A percentile compares a stretch with the other conserved stretches of the same genome.
Conservation (phyloP, 1,140 invertebrate genomes). For the Euura saliciscinereae region DNA sequence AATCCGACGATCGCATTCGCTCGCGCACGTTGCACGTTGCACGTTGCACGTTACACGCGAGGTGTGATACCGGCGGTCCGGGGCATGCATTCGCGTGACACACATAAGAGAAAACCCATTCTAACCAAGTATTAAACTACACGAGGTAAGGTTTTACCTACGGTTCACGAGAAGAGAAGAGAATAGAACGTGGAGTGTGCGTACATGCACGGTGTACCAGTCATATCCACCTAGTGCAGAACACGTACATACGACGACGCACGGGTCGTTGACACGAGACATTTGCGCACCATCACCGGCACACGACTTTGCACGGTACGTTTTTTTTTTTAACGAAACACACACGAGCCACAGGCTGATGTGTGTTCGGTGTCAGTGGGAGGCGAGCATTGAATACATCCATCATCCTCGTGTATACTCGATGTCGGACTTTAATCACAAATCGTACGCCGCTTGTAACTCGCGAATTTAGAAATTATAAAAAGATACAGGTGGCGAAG, state of each 20-base stretch:
- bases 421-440: too few species aligned
- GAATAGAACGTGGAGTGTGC: neutral
- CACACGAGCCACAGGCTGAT: neutral
- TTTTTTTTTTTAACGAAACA: too few species aligned
- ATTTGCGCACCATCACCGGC: neutral
- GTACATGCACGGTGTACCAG: neutral
- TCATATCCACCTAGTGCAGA: too few species aligned
- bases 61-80: neutral
- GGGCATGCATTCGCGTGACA: neutral
- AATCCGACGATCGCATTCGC: too few species aligned
- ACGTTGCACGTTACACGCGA: neutral
- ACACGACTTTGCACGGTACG: too few species aligned
- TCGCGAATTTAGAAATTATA: too few species aligned
- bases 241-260: neutral
- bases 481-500: too few species aligned
- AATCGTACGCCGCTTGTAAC: too few species aligned
- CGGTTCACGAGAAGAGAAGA: neutral
- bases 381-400: too few species aligned
- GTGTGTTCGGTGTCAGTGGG: neutral
- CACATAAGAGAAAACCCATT: neutral
- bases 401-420: too few species aligned
- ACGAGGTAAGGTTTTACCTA: too few species aligned
- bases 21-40: neutral
- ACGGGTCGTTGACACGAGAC: neutral
- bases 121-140: too few species aligned